phyloP scores from a whole-genome alignment of 2,797 vertebrate genomes.

The Clarias laeviceps region DNA sequence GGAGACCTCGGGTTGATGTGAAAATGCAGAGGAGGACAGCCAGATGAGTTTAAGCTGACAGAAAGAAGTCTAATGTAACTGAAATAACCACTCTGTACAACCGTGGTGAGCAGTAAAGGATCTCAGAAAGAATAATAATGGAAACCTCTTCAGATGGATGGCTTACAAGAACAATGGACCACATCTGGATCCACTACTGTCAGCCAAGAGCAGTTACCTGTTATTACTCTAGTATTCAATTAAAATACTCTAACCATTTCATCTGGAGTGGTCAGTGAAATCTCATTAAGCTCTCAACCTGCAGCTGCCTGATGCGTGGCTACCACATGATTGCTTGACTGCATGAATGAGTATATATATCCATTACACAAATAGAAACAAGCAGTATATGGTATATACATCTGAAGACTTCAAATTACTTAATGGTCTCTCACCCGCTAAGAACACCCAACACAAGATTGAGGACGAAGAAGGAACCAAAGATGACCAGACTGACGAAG shows the following conservation, averaged over 20 bases:
- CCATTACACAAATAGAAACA: not conserved
- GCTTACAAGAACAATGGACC: not conserved
- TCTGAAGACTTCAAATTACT: not conserved
- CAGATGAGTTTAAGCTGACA: not conserved
- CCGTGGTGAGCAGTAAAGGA: not conserved
- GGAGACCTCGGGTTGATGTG: not conserved
- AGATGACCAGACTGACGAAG: constrained; percentile 99
- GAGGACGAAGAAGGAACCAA: constrained; percentile 99
- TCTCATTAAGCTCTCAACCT: not conserved
- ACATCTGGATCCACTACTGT: not conserved
- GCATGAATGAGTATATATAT: not conserved
- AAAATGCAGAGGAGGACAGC: not conserved
- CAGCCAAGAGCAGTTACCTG: too few relatives aligned
- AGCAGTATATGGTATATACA: not conserved
- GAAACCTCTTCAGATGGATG: not conserved
- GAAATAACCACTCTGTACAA: not conserved
- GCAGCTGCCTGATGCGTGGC: not conserved
- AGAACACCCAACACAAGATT: constrained; percentile 98
- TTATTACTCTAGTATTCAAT: too few relatives aligned
- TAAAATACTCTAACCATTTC: not conserved
- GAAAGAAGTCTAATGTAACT: not conserved
- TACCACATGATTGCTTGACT: not conserved
- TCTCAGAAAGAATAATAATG: not conserved
- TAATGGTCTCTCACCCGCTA: constrained; percentile 90
- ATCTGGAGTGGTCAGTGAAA: not conserved